A percentile compares a stretch with the other conserved stretches of the same genome.
Evolutionary conservation across 2,888 invertebrate genomes (phyloP).

Genomic region (Cylindroiulus punctatus): DNA sequence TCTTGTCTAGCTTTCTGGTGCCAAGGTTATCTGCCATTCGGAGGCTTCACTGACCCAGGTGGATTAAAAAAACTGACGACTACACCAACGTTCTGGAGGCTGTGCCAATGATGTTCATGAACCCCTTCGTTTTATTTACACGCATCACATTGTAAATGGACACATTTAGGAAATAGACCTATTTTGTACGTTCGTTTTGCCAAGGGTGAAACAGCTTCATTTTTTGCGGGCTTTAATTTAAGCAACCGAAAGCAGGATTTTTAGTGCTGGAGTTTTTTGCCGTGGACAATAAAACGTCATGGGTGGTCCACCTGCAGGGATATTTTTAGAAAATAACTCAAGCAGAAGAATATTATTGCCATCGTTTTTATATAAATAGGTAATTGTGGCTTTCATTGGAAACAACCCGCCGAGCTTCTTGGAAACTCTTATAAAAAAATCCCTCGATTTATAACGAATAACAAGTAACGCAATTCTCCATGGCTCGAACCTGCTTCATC

Average conservation of each 20-base stretch:
- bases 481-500: too few species aligned
- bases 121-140: neutral
- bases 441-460: too few species aligned
- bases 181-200: neutral
- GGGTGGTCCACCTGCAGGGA: constrained; percentile 27
- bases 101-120: neutral
- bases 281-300: constrained; percentile 14
- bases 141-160: neutral
- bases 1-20: constrained; percentile 27
- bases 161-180: constrained; percentile 11
- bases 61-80: neutral
- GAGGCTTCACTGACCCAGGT: constrained; percentile 7
- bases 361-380: neutral
- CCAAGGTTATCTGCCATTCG: neutral
- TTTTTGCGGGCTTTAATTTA: neutral
- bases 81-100: neutral
- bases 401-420: neutral
- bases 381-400: neutral
- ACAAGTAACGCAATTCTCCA: too few species aligned
- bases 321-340: constrained; percentile 1
- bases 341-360: constrained; percentile 6
- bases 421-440: neutral
- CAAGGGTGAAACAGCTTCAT: neutral
- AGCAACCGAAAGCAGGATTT: neutral
- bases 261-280: neutral